A percentile compares a stretch with the other conserved stretches of the same genome.
Evolutionary conservation across 2,113 vertebrate species (phyloP).

Genomic region (Haemorhous mexicanus): DNA sequence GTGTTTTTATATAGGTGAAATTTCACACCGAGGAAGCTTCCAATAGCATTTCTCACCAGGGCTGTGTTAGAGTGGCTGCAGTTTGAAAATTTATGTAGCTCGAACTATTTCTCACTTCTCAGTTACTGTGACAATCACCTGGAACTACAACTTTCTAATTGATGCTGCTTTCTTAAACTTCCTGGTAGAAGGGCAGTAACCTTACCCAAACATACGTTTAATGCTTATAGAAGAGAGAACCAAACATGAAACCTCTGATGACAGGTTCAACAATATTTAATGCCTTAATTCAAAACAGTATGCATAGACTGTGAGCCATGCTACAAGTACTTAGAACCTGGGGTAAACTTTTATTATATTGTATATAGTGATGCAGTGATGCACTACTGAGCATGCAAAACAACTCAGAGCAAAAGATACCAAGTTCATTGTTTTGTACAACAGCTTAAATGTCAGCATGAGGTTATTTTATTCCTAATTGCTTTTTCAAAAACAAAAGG

Average conservation of each 20-base stretch:
- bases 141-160: background rate
- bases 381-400: slow-evolving; percentile 10
- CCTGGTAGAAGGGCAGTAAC: background rate
- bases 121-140: background rate
- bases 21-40: slow-evolving; percentile 30
- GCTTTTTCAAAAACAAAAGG: slow-evolving; percentile 1
- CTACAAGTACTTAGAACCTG: background rate
- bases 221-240: background rate
- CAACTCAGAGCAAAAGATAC: slow-evolving; percentile 2
- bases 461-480: slow-evolving; percentile 8
- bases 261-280: slow-evolving; percentile 31
- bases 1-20: slow-evolving; percentile 43
- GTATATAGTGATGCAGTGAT: background rate
- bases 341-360: background rate
- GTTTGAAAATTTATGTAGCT: background rate
- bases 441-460: slow-evolving; percentile 49
- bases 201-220: background rate
- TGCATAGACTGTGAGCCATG: background rate
- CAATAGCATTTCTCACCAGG: slow-evolving; percentile 20
- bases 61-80: background rate
- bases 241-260: background rate
- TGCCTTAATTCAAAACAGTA: background rate
- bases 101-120: background rate
- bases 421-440: background rate
- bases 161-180: background rate